A percentile compares a stretch with the other conserved stretches of the same genome.
phyloP scores from a whole-genome alignment of 2,888 invertebrate genomes.

The Tiliacea aurago region DNA sequence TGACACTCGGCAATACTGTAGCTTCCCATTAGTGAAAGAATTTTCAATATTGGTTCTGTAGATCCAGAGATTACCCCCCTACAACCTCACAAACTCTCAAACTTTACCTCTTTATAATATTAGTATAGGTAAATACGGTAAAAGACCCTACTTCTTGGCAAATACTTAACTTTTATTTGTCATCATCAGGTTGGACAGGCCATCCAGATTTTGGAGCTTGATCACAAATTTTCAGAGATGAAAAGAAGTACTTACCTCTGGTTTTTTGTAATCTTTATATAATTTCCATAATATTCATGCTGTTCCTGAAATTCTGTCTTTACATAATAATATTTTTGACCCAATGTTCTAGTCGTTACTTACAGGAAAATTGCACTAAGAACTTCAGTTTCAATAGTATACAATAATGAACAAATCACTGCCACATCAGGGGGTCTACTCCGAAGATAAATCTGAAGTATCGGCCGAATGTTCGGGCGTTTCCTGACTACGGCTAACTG shows the following conservation, averaged over 20 bases:
- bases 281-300: not conserved
- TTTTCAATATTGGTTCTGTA: no score
- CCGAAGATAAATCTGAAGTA: no score
- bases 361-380: not conserved
- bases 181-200: no score
- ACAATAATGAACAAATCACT: not conserved
- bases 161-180: not conserved
- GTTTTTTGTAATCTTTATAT: not conserved
- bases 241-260: not conserved
- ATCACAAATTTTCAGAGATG: not conserved
- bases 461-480: no score
- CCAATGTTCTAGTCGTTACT: not conserved
- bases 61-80: no score
- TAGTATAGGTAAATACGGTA: no score
- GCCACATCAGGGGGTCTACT: no score
- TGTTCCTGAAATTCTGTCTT: not conserved
- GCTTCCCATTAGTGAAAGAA: no score
- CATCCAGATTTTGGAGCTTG: not conserved
- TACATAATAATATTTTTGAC: not conserved
- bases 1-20: no score
- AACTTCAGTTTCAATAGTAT: not conserved
- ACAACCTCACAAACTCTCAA: no score
- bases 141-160: not conserved
- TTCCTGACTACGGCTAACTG: no score
- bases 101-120: no score